These are phyloP conservation scores for Sarcophaga carnaria DNA, from an alignment of 2,888 invertebrate species.

Conservation along the genomic window DNA sequence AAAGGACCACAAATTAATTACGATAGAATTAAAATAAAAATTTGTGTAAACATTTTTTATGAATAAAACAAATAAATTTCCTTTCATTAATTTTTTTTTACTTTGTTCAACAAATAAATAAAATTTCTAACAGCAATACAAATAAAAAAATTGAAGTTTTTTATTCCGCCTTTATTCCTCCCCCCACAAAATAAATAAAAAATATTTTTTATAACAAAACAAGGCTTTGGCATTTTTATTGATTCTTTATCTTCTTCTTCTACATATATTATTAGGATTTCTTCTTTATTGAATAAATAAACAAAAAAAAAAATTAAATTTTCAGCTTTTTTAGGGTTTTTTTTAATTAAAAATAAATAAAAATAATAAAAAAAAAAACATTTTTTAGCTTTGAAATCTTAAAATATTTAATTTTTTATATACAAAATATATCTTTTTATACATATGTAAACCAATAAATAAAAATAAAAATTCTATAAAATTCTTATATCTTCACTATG, in stretches of 20 bases:
- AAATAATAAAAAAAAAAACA: conserved; percentile 3
- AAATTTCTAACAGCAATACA: conserved; percentile 57
- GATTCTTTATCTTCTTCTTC: neutral
- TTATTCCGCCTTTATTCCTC: conserved; percentile 31
- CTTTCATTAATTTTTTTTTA: conserved; percentile 30
- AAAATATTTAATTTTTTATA: conserved; percentile 16
- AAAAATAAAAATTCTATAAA: conserved; percentile 26
- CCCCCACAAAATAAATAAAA: conserved; percentile 41
- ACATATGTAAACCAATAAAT: conserved; percentile 26
- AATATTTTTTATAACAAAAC: conserved; percentile 62
- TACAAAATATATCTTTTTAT: conserved; percentile 43
- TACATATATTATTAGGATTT: neutral
- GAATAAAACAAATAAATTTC: neutral
- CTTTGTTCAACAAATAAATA: conserved; percentile 51
- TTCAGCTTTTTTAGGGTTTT: conserved; percentile 36
- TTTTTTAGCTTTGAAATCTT: neutral
- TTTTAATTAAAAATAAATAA: conserved; percentile 19
- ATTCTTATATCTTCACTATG: conserved; percentile 37
- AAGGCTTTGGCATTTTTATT: conserved; percentile 72
- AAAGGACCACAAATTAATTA: conserved; percentile 24
- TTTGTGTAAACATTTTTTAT: conserved; percentile 24
- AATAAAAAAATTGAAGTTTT: conserved; percentile 56
- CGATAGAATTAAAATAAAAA: neutral
- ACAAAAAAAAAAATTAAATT: neutral
- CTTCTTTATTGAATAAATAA: conserved; percentile 6